A percentile compares a stretch with the other conserved stretches of the same genome.
phyloP scores from a whole-genome alignment of 2,888 invertebrate genomes.

The Acanthopleura granulata region DNA sequence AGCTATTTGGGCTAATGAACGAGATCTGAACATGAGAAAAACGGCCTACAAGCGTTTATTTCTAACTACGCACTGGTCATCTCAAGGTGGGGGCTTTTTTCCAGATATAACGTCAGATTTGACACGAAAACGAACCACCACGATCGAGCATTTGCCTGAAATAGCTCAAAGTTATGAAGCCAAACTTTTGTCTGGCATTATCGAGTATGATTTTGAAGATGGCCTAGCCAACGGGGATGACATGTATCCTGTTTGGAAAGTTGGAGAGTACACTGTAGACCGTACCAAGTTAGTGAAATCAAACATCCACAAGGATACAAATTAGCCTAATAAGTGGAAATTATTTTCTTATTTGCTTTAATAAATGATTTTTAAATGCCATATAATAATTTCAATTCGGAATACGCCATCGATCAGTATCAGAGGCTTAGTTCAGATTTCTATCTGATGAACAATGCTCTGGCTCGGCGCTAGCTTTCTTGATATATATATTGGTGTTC shows the following conservation, averaged over 20 bases:
- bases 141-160: conserved; percentile 39
- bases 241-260: not conserved
- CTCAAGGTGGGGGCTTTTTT: conserved; percentile 31
- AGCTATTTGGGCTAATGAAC: conserved; percentile 35
- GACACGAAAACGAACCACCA: conserved; percentile 13
- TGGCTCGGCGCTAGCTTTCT: no score
- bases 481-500: no score
- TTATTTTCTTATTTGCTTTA: no score
- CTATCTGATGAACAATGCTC: no score
- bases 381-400: no score
- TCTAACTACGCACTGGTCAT: conserved; percentile 43
- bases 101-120: not conserved
- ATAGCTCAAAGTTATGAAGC: conserved; percentile 45
- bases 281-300: not conserved
- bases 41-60: conserved; percentile 35
- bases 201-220: conserved; percentile 39
- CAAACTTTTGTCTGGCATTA: conserved; percentile 37
- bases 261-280: not conserved
- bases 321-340: no score
- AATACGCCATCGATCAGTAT: no score
- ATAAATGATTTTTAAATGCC: no score
- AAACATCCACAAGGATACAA: not conserved
- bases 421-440: no score
- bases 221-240: conserved; percentile 34
- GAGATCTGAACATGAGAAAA: conserved; percentile 32